phyloP scores from a whole-genome alignment of 1,140 invertebrate species.

The Sitobion miscanthi region DNA sequence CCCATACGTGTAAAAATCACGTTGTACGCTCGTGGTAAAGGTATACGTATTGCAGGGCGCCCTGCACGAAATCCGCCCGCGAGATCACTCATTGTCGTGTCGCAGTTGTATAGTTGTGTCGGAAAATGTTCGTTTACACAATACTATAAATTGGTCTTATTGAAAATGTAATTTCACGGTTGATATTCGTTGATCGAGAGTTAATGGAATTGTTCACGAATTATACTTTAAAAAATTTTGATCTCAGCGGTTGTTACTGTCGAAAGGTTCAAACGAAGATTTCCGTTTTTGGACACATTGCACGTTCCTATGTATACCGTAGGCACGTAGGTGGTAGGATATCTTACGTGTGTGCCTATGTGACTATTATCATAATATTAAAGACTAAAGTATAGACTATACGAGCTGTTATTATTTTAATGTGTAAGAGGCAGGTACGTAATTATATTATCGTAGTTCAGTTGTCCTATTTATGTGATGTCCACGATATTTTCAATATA shows the following conservation, averaged over 20 bases:
- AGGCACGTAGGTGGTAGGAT: too few species aligned
- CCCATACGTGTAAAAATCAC: background rate
- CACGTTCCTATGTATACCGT: too few species aligned
- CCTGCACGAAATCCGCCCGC: background rate
- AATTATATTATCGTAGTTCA: background rate
- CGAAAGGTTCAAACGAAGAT: background rate
- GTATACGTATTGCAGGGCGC: background rate
- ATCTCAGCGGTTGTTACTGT: background rate
- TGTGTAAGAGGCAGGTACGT: too few species aligned
- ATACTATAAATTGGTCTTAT: background rate
- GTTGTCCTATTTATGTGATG: background rate
- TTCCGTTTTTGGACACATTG: background rate
- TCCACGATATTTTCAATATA: background rate
- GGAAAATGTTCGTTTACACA: background rate
- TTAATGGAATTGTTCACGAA: background rate
- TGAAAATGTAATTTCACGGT: background rate
- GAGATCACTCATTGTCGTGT: background rate
- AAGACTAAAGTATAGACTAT: too few species aligned
- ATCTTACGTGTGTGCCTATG: too few species aligned
- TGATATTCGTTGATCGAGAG: background rate
- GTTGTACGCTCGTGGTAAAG: background rate
- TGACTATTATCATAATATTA: too few species aligned
- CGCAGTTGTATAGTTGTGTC: background rate
- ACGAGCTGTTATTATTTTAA: too few species aligned
- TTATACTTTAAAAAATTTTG: background rate